These are phyloP conservation scores for Lepidonotus clava DNA, from an alignment of 2,888 invertebrate species.

Conservation along the genomic window DNA sequence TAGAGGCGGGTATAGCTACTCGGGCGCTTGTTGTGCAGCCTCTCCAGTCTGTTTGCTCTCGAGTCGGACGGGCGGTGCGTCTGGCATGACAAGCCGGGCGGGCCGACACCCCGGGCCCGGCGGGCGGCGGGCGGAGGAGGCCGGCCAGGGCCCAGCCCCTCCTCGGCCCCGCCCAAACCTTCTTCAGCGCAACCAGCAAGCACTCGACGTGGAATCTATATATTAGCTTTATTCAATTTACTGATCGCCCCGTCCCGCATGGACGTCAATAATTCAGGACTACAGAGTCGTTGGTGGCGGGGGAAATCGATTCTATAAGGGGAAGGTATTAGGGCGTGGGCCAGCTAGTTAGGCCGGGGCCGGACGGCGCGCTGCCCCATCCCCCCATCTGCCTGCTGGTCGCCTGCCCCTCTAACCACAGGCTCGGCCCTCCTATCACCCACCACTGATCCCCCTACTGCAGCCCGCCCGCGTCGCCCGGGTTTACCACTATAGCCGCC, in stretches of 20 bases:
- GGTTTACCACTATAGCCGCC: not conserved
- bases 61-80: not conserved
- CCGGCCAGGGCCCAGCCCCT: not conserved
- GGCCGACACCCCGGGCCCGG: not conserved
- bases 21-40: not conserved
- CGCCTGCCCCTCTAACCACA: too few relatives aligned
- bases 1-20: slow-evolving; percentile 18
- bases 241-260: not conserved
- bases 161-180: not conserved
- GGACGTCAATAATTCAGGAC: slow-evolving; percentile 29
- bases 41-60: not conserved
- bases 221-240: slow-evolving; percentile 44
- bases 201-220: slow-evolving; percentile 35
- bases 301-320: slow-evolving; percentile 18
- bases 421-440: too few relatives aligned
- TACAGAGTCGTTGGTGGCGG: slow-evolving; percentile 1
- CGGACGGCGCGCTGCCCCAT: not conserved
- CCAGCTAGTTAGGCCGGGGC: not conserved
- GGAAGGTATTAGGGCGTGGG: not conserved
- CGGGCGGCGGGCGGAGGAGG: not conserved
- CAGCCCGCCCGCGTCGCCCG: not conserved
- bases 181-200: not conserved
- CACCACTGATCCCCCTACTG: not conserved
- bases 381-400: not conserved
- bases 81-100: not conserved